phyloP scores from a whole-genome alignment of 2,797 vertebrate genomes.

The Microchirus variegatus region DNA sequence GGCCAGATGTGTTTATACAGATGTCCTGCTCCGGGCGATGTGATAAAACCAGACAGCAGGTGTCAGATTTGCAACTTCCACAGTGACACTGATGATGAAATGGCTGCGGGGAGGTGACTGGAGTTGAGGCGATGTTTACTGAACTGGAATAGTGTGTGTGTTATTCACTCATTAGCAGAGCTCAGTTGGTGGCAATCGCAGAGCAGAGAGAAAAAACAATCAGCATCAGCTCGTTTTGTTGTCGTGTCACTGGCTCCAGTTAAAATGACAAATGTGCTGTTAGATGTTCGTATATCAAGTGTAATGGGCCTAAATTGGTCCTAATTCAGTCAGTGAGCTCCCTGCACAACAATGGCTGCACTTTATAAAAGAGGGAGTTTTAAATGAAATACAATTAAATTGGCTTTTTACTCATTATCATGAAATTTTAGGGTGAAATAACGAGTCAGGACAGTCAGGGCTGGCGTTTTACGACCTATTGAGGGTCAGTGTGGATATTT shows the following conservation, averaged over 20 bases:
- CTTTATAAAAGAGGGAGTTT: too few species aligned
- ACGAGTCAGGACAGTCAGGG: too few species aligned
- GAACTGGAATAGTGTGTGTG: not conserved
- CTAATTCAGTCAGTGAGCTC: not conserved
- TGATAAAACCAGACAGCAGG: slow-evolving; percentile 6
- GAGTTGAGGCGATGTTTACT: not conserved
- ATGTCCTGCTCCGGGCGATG: slow-evolving; percentile 22
- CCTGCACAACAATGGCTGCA: not conserved
- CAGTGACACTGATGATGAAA: not conserved
- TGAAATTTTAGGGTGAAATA: too few species aligned
- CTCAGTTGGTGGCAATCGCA: too few species aligned
- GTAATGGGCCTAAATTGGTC: not conserved
- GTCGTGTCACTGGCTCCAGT: not conserved
- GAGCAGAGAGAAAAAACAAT: not conserved
- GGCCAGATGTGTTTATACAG: not conserved
- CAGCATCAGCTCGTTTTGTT: not conserved
- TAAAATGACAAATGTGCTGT: not conserved
- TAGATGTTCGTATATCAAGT: not conserved
- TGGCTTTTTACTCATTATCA: too few species aligned
- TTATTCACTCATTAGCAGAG: too few species aligned
- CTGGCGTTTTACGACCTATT: too few species aligned
- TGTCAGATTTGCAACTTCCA: slow-evolving; percentile 1
- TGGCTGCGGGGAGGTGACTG: too few species aligned
- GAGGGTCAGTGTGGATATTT: too few species aligned
- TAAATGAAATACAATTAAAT: too few species aligned